Conservation (phyloP, 1,140 invertebrate species). For the Agraylea sexmaculata region DNA sequence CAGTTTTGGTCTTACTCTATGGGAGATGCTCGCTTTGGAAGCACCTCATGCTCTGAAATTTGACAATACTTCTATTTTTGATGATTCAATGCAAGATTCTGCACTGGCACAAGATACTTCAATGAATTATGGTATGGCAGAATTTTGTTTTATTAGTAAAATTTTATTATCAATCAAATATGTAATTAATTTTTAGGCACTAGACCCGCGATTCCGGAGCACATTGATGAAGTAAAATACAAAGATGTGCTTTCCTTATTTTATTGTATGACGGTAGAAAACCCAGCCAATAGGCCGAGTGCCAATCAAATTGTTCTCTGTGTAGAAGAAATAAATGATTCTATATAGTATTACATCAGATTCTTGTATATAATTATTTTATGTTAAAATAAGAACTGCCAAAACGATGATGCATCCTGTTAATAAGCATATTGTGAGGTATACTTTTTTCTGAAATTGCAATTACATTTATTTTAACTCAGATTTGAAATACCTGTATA, state of each 20-base stretch:
- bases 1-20: conserved; percentile 62
- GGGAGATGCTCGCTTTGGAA: conserved; percentile 67
- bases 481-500: not conserved
- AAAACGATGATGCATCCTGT: conserved; percentile 28
- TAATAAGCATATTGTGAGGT: conserved; percentile 27
- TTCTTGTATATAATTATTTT: conserved; percentile 1
- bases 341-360: not conserved
- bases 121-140: not conserved
- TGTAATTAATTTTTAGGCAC: conserved; percentile 38
- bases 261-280: conserved; percentile 54
- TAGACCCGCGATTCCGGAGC: conserved; percentile 53
- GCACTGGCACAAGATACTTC: conserved; percentile 1
- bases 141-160: conserved; percentile 14
- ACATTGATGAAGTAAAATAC: conserved; percentile 48
- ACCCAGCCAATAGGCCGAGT: conserved; percentile 47
- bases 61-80: conserved; percentile 23
- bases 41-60: conserved; percentile 46
- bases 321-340: conserved; percentile 23
- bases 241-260: conserved; percentile 55
- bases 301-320: conserved; percentile 30
- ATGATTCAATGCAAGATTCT: conserved; percentile 24
- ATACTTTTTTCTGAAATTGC: conserved; percentile 30
- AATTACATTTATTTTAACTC: not conserved
- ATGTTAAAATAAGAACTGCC: conserved; percentile 23
- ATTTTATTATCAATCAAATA: conserved; percentile 4